Conservation (phyloP, 1,140 invertebrate genomes). For the Panonychus citri region DNA sequence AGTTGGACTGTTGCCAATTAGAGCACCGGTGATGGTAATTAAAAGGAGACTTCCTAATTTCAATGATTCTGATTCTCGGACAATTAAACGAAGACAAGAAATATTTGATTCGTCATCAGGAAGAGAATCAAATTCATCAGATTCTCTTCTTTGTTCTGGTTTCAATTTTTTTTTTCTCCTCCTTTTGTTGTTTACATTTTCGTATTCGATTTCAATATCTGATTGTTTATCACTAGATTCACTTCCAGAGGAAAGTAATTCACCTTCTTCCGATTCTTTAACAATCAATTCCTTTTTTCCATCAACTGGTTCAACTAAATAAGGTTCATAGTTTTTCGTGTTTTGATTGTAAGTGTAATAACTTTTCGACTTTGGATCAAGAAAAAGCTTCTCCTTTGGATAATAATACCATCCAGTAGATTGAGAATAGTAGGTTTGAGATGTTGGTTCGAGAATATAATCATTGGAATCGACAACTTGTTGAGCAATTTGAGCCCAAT, state of each 20-base stretch:
- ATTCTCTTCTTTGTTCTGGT: too few species aligned
- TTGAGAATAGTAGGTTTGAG: conserved; percentile 11
- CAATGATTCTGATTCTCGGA: conserved; percentile 43
- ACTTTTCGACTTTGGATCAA: conserved; percentile 5
- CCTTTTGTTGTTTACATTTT: too few species aligned
- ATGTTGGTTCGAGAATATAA: conserved; percentile 13
- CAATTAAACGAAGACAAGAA: conserved; percentile 58
- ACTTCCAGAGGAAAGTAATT: not conserved
- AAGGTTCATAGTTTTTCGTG: conserved; percentile 2
- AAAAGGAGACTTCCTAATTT: conserved; percentile 52
- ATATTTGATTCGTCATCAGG: not conserved
- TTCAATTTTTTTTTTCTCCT: too few species aligned
- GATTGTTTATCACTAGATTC: not conserved
- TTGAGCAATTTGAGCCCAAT: not conserved
- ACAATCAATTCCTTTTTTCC: not conserved
- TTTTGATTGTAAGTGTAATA: conserved; percentile 8
- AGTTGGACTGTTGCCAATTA: conserved; percentile 52
- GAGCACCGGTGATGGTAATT: conserved; percentile 62
- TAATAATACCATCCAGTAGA: conserved; percentile 15
- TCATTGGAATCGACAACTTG: conserved; percentile 5
- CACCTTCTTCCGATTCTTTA: not conserved
- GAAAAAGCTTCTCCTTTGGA: conserved; percentile 6
- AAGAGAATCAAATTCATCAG: too few species aligned
- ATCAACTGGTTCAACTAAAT: not conserved
- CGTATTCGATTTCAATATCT: too few species aligned